Conservation (phyloP, 92 coral and sea anemone genomes). For the Actinernus sp. region DNA sequence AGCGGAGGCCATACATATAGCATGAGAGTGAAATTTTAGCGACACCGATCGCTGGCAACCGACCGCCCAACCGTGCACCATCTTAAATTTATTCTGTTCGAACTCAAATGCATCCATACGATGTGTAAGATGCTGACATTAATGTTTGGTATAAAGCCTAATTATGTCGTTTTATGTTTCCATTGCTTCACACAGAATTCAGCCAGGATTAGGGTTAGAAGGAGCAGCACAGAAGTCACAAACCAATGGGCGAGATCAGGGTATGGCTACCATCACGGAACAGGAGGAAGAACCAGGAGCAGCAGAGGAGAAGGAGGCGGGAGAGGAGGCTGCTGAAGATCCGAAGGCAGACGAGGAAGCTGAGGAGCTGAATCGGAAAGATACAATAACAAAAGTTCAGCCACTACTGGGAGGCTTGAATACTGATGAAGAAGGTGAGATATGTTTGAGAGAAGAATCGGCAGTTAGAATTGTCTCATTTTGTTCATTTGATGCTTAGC, state of each 20-base stretch:
- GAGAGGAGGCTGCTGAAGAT: constrained; percentile 17
- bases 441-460: no score
- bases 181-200: constrained; percentile 12
- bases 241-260: constrained; percentile 4
- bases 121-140: no score
- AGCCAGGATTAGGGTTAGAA: constrained; percentile 34
- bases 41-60: no score
- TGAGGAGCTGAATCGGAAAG: neutral
- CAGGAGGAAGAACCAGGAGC: constrained; percentile 50
- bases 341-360: constrained; percentile 21
- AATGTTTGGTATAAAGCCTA: neutral
- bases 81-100: no score
- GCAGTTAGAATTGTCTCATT: neutral
- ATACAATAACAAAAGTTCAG: constrained; percentile 64
- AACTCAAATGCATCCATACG: no score
- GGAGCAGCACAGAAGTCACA: constrained; percentile 11
- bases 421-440: constrained; percentile 68
- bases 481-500: no score
- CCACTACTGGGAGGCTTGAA: constrained; percentile 54
- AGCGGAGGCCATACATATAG: no score
- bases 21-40: no score
- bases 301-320: neutral
- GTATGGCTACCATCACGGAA: constrained; percentile 80
- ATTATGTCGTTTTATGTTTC: neutral
- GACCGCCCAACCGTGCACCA: no score